Conservation (phyloP, 2,113 vertebrate genomes). For the Sceloporus tristichus region DNA sequence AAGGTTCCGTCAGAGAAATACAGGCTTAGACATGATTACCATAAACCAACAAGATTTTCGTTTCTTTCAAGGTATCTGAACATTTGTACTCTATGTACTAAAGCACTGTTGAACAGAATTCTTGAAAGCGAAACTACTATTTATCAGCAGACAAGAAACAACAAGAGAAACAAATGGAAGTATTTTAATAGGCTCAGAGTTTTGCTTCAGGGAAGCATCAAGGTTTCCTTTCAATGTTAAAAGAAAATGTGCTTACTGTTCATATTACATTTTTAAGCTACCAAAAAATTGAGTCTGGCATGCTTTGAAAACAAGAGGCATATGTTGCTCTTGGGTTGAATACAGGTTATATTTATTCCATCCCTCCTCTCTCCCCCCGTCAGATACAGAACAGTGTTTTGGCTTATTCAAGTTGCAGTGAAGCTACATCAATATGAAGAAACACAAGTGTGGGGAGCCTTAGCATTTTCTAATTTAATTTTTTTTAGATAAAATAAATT, state of each 20-base stretch:
- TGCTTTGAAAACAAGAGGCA: conserved; percentile 32
- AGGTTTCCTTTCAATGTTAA: conserved; percentile 18
- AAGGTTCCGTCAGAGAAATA: too few species aligned
- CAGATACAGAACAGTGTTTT: neutral
- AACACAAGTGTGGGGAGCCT: neutral
- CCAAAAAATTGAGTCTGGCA: conserved; percentile 32
- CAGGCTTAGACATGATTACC: too few species aligned
- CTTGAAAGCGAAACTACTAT: neutral
- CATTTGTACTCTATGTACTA: neutral
- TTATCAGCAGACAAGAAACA: neutral
- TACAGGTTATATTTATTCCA: conserved; percentile 59
- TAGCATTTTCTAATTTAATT: neutral
- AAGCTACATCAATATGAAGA: neutral
- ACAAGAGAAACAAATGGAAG: neutral
- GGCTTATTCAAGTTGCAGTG: conserved; percentile 26
- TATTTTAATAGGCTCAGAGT: neutral
- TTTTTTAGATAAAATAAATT: neutral
- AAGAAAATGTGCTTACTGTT: neutral
- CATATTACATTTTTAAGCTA: conserved; percentile 31
- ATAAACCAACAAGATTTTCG: too few species aligned
- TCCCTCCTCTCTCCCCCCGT: neutral
- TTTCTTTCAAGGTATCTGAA: neutral
- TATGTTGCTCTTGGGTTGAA: conserved; percentile 38
- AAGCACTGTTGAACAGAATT: neutral
- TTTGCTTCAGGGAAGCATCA: neutral